Evolutionary conservation across 2,888 invertebrate genomes (phyloP).

Genomic region (Allygus modestus): DNA sequence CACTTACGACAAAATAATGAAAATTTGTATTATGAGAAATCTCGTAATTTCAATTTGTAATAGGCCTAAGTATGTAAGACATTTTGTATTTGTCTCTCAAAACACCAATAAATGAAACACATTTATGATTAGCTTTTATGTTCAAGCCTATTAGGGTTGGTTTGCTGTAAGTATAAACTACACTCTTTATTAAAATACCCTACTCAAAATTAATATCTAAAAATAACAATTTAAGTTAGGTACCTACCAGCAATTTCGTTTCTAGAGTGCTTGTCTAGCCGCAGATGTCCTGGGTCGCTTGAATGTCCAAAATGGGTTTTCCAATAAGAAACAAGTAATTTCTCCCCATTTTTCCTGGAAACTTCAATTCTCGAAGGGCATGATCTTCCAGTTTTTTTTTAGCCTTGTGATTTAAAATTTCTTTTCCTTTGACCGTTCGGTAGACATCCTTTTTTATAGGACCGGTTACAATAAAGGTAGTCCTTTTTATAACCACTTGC

Average conservation of each 20-base stretch:
- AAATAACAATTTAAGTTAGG: no score
- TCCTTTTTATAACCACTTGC: not conserved
- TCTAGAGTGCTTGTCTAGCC: not conserved
- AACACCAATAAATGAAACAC: no score
- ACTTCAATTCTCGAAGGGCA: constrained; percentile 20
- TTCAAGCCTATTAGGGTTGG: no score
- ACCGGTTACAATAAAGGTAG: constrained; percentile 5
- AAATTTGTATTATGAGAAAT: no score
- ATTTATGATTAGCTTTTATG: no score
- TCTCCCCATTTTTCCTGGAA: constrained; percentile 4
- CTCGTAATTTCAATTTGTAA: no score
- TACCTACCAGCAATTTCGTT: constrained; percentile 6
- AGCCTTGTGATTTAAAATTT: not conserved
- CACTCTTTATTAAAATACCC: no score
- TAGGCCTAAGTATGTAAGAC: no score
- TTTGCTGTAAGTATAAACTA: no score
- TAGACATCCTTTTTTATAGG: not conserved
- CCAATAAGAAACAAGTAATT: not conserved
- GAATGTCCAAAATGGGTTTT: constrained; percentile 5
- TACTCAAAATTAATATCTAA: no score
- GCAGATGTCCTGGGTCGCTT: not conserved
- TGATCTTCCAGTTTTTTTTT: not conserved
- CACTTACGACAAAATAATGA: no score
- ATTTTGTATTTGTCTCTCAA: no score
- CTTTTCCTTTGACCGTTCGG: not conserved